These are phyloP conservation scores for Sterna hirundo DNA, from an alignment of 2,113 vertebrate species.

Conservation along the genomic window DNA sequence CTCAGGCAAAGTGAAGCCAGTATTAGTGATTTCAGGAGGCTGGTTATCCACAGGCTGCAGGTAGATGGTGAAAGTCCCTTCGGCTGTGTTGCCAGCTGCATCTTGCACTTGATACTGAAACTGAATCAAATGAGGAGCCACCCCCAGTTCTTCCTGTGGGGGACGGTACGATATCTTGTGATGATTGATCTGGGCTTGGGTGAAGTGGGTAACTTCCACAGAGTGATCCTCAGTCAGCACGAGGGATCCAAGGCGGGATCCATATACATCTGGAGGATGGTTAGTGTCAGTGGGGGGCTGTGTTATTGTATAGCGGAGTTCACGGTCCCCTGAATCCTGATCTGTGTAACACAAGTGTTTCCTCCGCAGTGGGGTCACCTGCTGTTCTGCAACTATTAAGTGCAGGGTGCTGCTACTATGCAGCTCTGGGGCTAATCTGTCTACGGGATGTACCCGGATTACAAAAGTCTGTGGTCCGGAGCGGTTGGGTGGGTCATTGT, in stretches of 20 bases:
- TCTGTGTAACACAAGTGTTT: constrained; percentile 92
- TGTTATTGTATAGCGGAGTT: constrained; percentile 85
- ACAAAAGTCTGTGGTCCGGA: constrained; percentile 84
- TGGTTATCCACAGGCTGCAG: constrained; percentile 93
- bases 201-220: constrained; percentile 84
- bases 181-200: constrained; percentile 96
- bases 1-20: constrained; percentile 85
- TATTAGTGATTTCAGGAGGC: constrained; percentile 91
- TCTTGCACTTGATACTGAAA: constrained; percentile 92
- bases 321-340: constrained; percentile 90
- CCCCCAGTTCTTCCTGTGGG: constrained; percentile 88
- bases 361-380: constrained; percentile 85
- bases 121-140: constrained; percentile 87
- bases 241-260: constrained; percentile 76
- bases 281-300: constrained; percentile 88
- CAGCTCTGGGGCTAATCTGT: constrained; percentile 89
- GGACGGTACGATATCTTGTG: constrained; percentile 93
- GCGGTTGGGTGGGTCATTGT: constrained; percentile 93
- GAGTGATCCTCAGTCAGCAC: constrained; percentile 89
- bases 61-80: constrained; percentile 86
- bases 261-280: constrained; percentile 64
- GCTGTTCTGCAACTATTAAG: constrained; percentile 91
- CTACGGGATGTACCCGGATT: constrained; percentile 86
- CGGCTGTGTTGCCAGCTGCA: constrained; percentile 79
- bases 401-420: constrained; percentile 84